phyloP scores from a whole-genome alignment of 2,888 invertebrate genomes.

The Uropetala carovei region DNA sequence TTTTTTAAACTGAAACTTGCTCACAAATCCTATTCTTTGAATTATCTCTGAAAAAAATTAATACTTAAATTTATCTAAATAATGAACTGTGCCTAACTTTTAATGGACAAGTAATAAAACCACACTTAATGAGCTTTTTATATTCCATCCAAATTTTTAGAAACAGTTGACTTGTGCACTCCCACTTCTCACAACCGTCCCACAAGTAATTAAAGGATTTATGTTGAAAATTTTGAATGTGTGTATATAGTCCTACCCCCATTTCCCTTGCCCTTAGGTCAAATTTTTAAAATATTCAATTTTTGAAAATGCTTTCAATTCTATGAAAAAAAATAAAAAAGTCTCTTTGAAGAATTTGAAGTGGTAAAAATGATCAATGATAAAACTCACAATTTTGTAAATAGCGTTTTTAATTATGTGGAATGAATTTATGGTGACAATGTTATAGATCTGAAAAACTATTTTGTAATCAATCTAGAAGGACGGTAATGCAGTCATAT shows the following conservation, averaged over 20 bases:
- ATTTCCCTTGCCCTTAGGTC: not conserved
- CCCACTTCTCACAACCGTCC: conserved; percentile 29
- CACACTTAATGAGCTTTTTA: conserved; percentile 40
- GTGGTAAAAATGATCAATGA: conserved; percentile 22
- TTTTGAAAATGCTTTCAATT: conserved; percentile 48
- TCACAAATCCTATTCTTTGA: conserved; percentile 15
- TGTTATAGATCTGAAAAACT: conserved; percentile 64
- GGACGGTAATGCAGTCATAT: conserved; percentile 53
- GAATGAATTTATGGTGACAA: conserved; percentile 63
- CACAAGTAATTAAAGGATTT: conserved; percentile 21
- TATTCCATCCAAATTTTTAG: conserved; percentile 29
- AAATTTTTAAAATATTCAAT: conserved; percentile 31
- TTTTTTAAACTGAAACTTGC: conserved; percentile 35
- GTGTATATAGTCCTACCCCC: conserved; percentile 20
- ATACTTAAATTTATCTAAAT: not conserved
- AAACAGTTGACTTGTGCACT: conserved; percentile 33
- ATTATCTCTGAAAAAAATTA: not conserved
- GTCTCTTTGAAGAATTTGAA: conserved; percentile 20
- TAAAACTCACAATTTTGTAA: conserved; percentile 50
- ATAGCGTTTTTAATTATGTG: conserved; percentile 58
- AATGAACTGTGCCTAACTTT: conserved; percentile 44
- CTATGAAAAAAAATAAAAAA: not conserved
- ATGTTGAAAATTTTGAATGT: conserved; percentile 1
- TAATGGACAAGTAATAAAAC: not conserved
- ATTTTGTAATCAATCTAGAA: conserved; percentile 59